Evolutionary conservation across 2,888 invertebrate species (phyloP).

Genomic region (Cerceris ruficornis): DNA sequence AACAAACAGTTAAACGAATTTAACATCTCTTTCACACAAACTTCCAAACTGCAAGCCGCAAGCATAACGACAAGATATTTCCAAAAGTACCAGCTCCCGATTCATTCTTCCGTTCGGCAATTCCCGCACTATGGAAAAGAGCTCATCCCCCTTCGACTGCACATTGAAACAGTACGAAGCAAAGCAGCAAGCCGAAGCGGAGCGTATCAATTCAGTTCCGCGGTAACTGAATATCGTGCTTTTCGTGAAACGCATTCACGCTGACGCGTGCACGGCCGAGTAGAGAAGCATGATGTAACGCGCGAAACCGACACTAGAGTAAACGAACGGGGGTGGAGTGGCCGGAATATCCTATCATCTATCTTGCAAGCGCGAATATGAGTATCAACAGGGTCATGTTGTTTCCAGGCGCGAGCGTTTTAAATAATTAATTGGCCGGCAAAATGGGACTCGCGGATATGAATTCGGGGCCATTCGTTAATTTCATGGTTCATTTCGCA

Average conservation of each 20-base stretch:
- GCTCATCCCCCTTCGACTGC: neutral
- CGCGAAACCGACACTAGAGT: conserved; percentile 3
- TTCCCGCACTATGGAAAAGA: too few species aligned
- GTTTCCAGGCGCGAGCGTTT: conserved; percentile 66
- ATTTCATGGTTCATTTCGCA: conserved; percentile 74
- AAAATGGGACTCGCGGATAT: conserved; percentile 69
- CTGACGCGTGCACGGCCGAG: conserved; percentile 1
- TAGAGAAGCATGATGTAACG: conserved; percentile 2
- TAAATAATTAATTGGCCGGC: conserved; percentile 77
- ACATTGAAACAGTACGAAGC: neutral
- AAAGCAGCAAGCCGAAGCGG: neutral
- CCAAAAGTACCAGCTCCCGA: too few species aligned
- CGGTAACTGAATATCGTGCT: conserved; percentile 7
- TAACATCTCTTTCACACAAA: too few species aligned
- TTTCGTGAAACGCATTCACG: neutral
- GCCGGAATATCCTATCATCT: conserved; percentile 48
- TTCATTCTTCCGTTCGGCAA: too few species aligned
- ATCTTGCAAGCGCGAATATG: conserved; percentile 67
- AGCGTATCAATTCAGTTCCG: conserved; percentile 3
- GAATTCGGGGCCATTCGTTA: conserved; percentile 74
- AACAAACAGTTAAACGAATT: too few species aligned
- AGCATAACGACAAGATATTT: too few species aligned
- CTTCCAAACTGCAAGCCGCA: too few species aligned
- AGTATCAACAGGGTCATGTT: conserved; percentile 65
- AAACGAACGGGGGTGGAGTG: neutral